These are phyloP conservation scores for Silurus meridionalis DNA, from an alignment of 2,113 vertebrate species.

Conservation along the genomic window DNA sequence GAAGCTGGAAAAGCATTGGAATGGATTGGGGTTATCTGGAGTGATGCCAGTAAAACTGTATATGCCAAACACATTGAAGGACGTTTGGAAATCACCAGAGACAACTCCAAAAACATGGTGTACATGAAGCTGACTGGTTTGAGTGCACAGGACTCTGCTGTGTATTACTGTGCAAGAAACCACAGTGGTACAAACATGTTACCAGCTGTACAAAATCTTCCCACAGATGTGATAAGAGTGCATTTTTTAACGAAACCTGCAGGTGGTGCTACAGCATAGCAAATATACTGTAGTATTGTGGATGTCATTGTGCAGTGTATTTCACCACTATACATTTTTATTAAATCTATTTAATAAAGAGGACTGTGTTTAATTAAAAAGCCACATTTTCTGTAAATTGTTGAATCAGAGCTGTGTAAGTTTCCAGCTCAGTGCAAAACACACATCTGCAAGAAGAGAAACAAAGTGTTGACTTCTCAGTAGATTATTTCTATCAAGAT, in stretches of 20 bases:
- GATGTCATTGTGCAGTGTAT: too few relatives aligned
- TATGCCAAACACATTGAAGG: background rate
- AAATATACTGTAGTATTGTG: too few relatives aligned
- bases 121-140: too few relatives aligned
- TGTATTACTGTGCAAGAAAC: background rate
- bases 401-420: background rate
- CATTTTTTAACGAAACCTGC: too few relatives aligned
- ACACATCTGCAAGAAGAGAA: background rate
- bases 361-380: background rate
- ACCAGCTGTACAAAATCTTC: background rate
- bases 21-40: background rate
- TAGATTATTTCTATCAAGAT: too few relatives aligned
- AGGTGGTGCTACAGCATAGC: too few relatives aligned
- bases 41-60: fast-evolving
- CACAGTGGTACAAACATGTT: background rate
- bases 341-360: too few relatives aligned
- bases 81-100: background rate
- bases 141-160: background rate
- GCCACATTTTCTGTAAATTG: background rate
- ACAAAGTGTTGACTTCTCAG: too few relatives aligned
- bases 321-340: background rate
- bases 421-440: background rate
- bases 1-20: background rate
- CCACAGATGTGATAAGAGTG: background rate
- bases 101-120: background rate